phyloP scores from a whole-genome alignment of 2,797 vertebrate genomes.

The Cyclura pinguis region DNA sequence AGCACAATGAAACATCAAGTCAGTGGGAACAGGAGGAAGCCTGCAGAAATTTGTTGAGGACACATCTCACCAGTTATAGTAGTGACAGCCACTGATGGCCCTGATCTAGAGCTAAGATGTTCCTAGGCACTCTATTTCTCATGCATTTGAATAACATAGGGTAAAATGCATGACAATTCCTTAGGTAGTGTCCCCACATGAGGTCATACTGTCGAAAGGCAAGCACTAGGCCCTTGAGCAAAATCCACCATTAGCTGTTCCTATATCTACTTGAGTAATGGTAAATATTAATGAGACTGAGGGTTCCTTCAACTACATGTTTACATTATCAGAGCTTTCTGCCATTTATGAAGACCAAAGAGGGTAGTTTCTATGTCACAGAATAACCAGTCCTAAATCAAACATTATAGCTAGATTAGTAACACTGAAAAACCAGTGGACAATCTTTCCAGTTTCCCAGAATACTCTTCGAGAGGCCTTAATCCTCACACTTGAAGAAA shows the following conservation, averaged over 20 bases:
- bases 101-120: not conserved
- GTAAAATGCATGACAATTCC: not conserved
- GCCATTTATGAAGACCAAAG: not conserved
- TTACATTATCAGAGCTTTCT: not conserved
- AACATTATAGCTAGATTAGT: not conserved
- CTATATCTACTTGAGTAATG: not conserved
- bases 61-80: not conserved
- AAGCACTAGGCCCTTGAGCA: not conserved
- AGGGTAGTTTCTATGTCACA: not conserved
- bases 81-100: not conserved
- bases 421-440: not conserved
- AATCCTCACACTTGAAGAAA: not conserved
- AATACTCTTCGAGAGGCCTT: not conserved
- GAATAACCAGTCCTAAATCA: not conserved
- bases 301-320: not conserved
- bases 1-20: too few species aligned
- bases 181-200: not conserved
- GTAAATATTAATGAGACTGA: not conserved
- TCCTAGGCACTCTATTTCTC: not conserved
- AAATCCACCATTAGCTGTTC: not conserved
- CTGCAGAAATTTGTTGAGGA: not conserved
- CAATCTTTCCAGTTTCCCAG: not conserved
- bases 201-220: not conserved
- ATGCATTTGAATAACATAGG: not conserved
- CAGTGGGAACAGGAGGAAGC: not conserved